Percentiles rank a stretch among this genome's conserved stretches.
Conservation (phyloP, 2,113 vertebrate species). For the Ellobius talpinus region DNA sequence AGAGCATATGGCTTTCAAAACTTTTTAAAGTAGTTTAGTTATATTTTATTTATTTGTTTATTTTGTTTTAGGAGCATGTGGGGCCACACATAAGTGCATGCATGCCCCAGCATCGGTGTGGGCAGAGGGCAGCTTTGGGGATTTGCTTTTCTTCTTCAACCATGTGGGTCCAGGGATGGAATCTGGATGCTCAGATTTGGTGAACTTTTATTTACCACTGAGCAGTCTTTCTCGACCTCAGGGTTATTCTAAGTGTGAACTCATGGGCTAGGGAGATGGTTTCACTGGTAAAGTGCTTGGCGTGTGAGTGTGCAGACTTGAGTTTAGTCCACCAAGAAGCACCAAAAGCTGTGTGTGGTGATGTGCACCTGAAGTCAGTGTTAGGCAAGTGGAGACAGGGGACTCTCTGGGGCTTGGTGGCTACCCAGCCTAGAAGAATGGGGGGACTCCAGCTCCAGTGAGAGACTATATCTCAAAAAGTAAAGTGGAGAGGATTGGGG, state of each 20-base stretch:
- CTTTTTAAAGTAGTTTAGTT: background rate
- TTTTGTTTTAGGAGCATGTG: background rate
- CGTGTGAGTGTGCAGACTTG: no score
- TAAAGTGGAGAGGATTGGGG: background rate
- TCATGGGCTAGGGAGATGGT: background rate
- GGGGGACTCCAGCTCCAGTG: background rate
- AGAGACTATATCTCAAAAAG: background rate
- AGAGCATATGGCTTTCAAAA: constrained; percentile 5
- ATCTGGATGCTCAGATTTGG: background rate
- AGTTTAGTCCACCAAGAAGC: background rate
- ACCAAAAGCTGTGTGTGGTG: background rate
- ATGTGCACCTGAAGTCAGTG: background rate
- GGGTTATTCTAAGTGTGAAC: no score
- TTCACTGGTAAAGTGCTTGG: background rate
- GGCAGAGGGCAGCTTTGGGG: background rate
- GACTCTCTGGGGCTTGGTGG: background rate
- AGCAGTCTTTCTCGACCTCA: background rate
- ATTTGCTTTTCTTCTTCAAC: background rate
- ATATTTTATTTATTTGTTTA: background rate
- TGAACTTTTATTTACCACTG: background rate
- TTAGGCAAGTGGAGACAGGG: background rate
- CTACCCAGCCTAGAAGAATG: background rate
- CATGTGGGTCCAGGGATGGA: no score
- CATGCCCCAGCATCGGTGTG: background rate
- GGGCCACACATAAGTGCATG: background rate